Evolutionary conservation across 1,140 invertebrate species (phyloP).

Genomic region (Frieseomelitta varia): DNA sequence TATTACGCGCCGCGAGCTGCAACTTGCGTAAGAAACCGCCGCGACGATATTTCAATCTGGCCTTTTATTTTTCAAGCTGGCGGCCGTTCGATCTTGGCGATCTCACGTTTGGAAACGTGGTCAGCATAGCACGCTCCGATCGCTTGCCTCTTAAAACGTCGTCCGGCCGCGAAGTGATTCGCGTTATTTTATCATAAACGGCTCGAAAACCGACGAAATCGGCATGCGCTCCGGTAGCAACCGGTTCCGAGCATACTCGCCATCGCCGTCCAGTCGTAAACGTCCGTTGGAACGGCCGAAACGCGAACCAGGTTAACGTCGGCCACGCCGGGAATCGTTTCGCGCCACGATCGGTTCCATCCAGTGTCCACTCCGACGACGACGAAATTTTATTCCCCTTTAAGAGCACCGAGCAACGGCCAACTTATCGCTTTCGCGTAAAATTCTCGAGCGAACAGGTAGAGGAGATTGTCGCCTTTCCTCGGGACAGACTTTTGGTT

Average conservation of each 20-base stretch:
- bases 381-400: slow-evolving; percentile 27
- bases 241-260: slow-evolving; percentile 40
- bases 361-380: background rate
- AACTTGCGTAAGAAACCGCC: slow-evolving; percentile 9
- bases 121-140: background rate
- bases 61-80: slow-evolving; percentile 11
- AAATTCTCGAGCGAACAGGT: background rate
- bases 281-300: slow-evolving; percentile 17
- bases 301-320: slow-evolving; percentile 43
- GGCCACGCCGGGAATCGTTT: slow-evolving; percentile 17
- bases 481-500: background rate
- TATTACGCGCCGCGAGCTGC: slow-evolving; percentile 25
- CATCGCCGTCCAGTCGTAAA: slow-evolving; percentile 38
- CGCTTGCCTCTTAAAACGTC: slow-evolving; percentile 15
- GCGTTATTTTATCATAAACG: slow-evolving; percentile 58
- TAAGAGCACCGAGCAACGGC: background rate
- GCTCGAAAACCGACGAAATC: slow-evolving; percentile 37
- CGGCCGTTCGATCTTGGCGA: background rate
- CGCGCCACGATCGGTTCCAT: background rate
- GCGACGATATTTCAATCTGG: slow-evolving; percentile 36
- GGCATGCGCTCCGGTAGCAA: slow-evolving; percentile 51
- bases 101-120: background rate
- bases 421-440: slow-evolving; percentile 13
- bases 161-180: slow-evolving; percentile 45
- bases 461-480: background rate